A percentile compares a stretch with the other conserved stretches of the same genome.
These are phyloP conservation scores for Ridgeia piscesae DNA, from an alignment of 1,140 invertebrate species.

Conservation along the genomic window DNA sequence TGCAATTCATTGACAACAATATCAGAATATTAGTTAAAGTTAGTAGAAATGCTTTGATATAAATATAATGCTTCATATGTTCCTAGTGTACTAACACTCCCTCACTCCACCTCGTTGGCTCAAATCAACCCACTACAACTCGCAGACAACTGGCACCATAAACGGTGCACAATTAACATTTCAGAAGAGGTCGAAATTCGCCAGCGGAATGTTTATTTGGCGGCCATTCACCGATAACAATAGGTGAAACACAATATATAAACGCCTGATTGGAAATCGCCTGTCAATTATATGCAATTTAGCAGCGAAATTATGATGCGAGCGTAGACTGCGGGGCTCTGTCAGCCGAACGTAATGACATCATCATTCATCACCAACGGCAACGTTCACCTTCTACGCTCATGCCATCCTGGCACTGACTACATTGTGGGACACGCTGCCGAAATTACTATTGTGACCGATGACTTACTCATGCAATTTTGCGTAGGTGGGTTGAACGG, in stretches of 20 bases:
- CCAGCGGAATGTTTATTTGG: not conserved
- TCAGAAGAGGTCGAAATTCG: not conserved
- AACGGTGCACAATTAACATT: not conserved
- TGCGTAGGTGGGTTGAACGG: not conserved
- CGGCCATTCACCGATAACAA: not conserved
- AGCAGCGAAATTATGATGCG: not conserved
- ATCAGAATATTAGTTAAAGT: too few relatives aligned
- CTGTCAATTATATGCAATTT: not conserved
- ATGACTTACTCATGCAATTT: not conserved
- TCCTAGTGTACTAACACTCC: not conserved
- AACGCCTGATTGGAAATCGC: not conserved
- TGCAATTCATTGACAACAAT: too few relatives aligned
- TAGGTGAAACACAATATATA: constrained; percentile 1
- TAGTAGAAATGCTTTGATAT: not conserved
- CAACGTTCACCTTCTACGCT: not conserved
- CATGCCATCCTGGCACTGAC: not conserved
- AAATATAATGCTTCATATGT: not conserved
- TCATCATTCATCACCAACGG: not conserved
- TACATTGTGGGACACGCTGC: not conserved
- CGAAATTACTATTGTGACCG: not conserved
- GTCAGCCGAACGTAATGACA: not conserved
- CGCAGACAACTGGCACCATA: not conserved
- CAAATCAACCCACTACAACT: not conserved
- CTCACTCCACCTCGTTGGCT: not conserved
- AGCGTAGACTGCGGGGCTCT: not conserved